Conservation (phyloP, 2,888 invertebrate species). For the Neria commutata region DNA sequence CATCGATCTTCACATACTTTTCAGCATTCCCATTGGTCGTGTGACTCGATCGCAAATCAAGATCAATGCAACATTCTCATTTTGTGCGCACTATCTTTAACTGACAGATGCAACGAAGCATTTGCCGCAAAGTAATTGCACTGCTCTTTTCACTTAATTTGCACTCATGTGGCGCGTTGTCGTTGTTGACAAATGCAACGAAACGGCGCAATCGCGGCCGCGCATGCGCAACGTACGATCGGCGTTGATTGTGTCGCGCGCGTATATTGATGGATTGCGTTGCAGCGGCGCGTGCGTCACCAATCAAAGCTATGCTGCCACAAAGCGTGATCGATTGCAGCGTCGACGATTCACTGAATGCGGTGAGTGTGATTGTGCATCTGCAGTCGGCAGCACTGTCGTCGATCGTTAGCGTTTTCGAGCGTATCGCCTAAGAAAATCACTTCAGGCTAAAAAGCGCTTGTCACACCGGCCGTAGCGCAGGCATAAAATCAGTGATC, state of each 20-base stretch:
- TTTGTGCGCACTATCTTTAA: neutral
- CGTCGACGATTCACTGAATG: conserved; percentile 42
- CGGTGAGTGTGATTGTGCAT: conserved; percentile 29
- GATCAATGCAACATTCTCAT: too few relatives aligned
- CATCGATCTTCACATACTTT: too few relatives aligned
- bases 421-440: neutral
- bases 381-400: too few relatives aligned
- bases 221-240: neutral
- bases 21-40: too few relatives aligned
- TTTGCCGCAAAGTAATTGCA: neutral
- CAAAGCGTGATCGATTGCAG: conserved; percentile 52
- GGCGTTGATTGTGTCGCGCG: neutral
- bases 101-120: neutral
- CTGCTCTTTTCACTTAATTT: neutral
- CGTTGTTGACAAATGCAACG: neutral
- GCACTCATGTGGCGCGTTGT: neutral
- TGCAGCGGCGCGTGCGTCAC: conserved; percentile 50
- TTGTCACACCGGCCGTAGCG: too few relatives aligned
- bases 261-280: neutral
- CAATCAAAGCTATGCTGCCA: conserved; percentile 56
- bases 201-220: neutral
- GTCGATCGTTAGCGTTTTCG: neutral
- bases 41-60: too few relatives aligned
- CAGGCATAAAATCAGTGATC: too few relatives aligned
- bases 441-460: too few relatives aligned